Percentiles rank a stretch among this genome's conserved stretches.
Evolutionary conservation across 1,140 invertebrate genomes (phyloP).

Genomic region (Caenorhabditis latens): DNA sequence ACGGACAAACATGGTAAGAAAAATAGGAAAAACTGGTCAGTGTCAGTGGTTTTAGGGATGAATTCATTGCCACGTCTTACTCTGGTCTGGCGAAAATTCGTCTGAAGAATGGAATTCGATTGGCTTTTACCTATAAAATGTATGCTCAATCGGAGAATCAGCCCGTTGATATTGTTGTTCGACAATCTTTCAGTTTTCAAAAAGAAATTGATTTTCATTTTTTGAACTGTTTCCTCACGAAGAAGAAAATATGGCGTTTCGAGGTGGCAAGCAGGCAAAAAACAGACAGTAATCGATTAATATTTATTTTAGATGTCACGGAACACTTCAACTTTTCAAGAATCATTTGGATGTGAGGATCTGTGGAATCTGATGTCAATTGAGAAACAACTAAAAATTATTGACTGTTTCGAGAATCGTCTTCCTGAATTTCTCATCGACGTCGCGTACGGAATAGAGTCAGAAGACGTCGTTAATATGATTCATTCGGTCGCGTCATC

Average conservation of each 20-base stretch:
- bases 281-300: not conserved
- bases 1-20: slow-evolving; percentile 24
- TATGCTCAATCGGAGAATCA: slow-evolving; percentile 6
- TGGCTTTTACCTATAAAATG: slow-evolving; percentile 38
- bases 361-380: slow-evolving; percentile 7
- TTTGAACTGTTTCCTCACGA: slow-evolving; percentile 28
- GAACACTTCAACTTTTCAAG: not conserved
- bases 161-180: slow-evolving; percentile 24
- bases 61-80: slow-evolving; percentile 1
- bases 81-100: slow-evolving; percentile 32
- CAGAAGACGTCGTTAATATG: slow-evolving; percentile 5
- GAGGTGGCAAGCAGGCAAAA: not conserved
- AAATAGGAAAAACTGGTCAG: not conserved
- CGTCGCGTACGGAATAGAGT: slow-evolving; percentile 5
- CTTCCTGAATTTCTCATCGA: slow-evolving; percentile 27
- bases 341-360: not conserved
- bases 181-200: not conserved
- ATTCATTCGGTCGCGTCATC: not conserved
- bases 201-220: slow-evolving; percentile 43
- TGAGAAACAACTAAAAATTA: not conserved
- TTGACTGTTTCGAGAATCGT: slow-evolving; percentile 15
- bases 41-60: not conserved
- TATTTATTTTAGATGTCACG: not conserved
- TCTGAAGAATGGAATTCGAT: slow-evolving; percentile 33
- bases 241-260: slow-evolving; percentile 9